phyloP scores from a whole-genome alignment of 2,113 vertebrate species.

The Thalassarche chlororhynchos region DNA sequence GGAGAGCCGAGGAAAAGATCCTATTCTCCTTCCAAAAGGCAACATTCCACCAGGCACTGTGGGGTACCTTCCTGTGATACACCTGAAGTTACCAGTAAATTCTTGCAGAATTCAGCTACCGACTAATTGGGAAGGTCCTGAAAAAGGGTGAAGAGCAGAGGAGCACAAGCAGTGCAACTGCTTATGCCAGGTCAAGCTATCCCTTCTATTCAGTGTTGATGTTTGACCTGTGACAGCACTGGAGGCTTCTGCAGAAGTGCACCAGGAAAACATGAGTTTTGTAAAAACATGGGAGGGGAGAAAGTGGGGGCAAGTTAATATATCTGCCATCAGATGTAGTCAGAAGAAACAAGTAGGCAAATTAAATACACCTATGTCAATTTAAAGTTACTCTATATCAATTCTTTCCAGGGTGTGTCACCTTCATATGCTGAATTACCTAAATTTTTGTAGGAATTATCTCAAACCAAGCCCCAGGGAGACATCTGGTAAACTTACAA shows the following conservation, averaged over 20 bases:
- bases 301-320: background rate
- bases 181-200: background rate
- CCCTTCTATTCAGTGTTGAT: background rate
- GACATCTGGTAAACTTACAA: background rate
- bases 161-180: background rate
- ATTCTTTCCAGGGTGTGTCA: background rate
- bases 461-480: slow-evolving; percentile 26
- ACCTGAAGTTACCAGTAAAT: background rate
- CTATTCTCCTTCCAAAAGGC: background rate
- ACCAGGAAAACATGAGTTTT: background rate
- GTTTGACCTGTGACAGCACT: background rate
- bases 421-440: slow-evolving; percentile 22
- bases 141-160: background rate
- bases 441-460: background rate
- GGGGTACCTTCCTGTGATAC: background rate
- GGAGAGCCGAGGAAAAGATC: background rate
- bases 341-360: background rate
- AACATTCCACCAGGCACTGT: background rate
- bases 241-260: background rate
- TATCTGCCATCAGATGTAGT: background rate
- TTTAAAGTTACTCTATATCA: background rate
- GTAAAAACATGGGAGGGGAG: background rate
- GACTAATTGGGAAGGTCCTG: background rate
- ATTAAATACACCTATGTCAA: background rate
- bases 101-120: background rate